A percentile compares a stretch with the other conserved stretches of the same genome.
Conservation (phyloP, 2,888 invertebrate species). For the Spicauda simplicius region DNA sequence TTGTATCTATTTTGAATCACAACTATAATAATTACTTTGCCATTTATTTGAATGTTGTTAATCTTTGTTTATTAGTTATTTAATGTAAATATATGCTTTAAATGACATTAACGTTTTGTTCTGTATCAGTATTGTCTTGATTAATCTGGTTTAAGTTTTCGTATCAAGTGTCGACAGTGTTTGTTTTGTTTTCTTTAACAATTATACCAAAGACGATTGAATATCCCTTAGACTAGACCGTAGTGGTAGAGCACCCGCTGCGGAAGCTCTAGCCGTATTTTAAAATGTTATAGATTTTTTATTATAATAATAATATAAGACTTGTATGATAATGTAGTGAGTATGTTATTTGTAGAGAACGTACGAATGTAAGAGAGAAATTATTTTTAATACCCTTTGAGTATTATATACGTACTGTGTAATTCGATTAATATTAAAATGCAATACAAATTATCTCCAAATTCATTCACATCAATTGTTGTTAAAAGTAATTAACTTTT, state of each 20-base stretch:
- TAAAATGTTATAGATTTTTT: conserved; percentile 71
- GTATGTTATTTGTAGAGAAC: conserved; percentile 56
- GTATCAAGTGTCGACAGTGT: conserved; percentile 54
- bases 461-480: conserved; percentile 16
- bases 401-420: conserved; percentile 61
- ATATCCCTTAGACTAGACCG: conserved; percentile 76
- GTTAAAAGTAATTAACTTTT: conserved; percentile 21
- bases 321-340: conserved; percentile 77
- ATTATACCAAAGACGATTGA: conserved; percentile 84
- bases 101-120: conserved; percentile 71
- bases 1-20: conserved; percentile 41
- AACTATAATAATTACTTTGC: conserved; percentile 51
- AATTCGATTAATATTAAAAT: conserved; percentile 28
- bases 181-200: conserved; percentile 74
- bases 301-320: conserved; percentile 64
- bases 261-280: conserved; percentile 69
- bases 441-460: conserved; percentile 36
- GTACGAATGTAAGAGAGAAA: conserved; percentile 63
- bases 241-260: conserved; percentile 57
- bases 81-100: conserved; percentile 74
- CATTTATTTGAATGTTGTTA: conserved; percentile 69
- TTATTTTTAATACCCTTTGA: conserved; percentile 77
- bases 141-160: conserved; percentile 58
- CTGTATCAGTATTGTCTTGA: conserved; percentile 72
- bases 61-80: conserved; percentile 70